phyloP scores from a whole-genome alignment of 2,888 invertebrate species.

The Calameuta pallipes region DNA sequence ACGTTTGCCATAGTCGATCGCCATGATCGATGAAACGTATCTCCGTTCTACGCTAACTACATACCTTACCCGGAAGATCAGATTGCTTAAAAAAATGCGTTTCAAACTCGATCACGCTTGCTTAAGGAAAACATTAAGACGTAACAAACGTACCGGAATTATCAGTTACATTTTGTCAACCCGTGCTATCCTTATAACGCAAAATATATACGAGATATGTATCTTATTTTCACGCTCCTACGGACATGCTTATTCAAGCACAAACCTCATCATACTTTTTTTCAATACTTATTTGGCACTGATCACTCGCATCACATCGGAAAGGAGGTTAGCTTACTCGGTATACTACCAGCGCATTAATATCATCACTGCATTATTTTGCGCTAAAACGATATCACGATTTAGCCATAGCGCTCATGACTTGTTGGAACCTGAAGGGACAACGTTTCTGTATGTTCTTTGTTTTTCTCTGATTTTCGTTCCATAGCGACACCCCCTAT shows the following conservation, averaged over 20 bases:
- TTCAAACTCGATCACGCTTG: not conserved
- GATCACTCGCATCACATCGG: not conserved
- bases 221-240: not conserved
- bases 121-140: not conserved
- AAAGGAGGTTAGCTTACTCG: too few species aligned
- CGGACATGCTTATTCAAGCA: not conserved
- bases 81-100: not conserved
- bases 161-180: not conserved
- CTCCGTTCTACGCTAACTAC: not conserved
- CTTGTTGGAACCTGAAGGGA: not conserved
- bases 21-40: not conserved
- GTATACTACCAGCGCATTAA: not conserved
- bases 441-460: not conserved
- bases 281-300: not conserved
- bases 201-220: constrained; percentile 4
- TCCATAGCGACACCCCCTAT: constrained; percentile 7
- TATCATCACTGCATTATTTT: not conserved
- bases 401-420: not conserved
- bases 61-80: not conserved
- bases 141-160: not conserved
- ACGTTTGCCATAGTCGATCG: not conserved
- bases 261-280: not conserved
- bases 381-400: constrained; percentile 2
- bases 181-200: not conserved
- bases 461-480: not conserved